Base-by-base conservation (phyloP, 2,113 vertebrate genomes). In the Cryptomyrus ogoouensis region DNA sequence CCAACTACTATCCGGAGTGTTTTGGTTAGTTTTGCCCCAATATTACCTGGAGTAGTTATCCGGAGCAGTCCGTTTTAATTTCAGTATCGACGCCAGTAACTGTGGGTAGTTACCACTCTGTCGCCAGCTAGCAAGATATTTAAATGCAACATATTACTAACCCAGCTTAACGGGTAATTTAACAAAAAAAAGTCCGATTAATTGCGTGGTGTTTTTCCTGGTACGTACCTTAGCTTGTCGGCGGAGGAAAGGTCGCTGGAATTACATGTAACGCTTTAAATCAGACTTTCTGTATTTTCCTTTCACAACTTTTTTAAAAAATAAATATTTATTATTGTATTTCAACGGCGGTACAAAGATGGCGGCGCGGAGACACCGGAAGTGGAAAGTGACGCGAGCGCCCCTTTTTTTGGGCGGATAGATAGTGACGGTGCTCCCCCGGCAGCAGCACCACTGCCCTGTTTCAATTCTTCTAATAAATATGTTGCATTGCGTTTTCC, bases 321-420 rank as follows among this genome's bases (percentile, higher is more conserved):
- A 88, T 88, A 90, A 88, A 88, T 88, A 89, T 89, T 90, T 93
- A 88, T 93, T 93, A 88, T 27, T 89, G 88, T 90, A 86, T 91
- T 90, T 89, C 35, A 90, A 52, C 49, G n/a, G 89, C 35, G 47
- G 7, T 88, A 90, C 86, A 93, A 95, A 93, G 52, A 94, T 95
- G 94, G 94, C 93, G 90, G 92, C 92, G 0, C 24, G n/a, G 49
- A 93, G 93, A 93, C 94, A 94, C 94, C 94, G 94, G 94, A 95
- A 93, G 92, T 92, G 92, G 92, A 95, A 95, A 92, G 90, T 87
- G 42, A 90, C 53, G 9, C 47, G 49, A 39, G 77, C 83, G 47
- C 90, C 89, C 90, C 89, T 89, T 90, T 44, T 15, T 56, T 89
- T 31, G 91, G 86, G 91, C 88, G 39, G 70, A 89, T 87, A n/a